Conservation (phyloP, 2,888 invertebrate species). For the Tipula confusa region DNA sequence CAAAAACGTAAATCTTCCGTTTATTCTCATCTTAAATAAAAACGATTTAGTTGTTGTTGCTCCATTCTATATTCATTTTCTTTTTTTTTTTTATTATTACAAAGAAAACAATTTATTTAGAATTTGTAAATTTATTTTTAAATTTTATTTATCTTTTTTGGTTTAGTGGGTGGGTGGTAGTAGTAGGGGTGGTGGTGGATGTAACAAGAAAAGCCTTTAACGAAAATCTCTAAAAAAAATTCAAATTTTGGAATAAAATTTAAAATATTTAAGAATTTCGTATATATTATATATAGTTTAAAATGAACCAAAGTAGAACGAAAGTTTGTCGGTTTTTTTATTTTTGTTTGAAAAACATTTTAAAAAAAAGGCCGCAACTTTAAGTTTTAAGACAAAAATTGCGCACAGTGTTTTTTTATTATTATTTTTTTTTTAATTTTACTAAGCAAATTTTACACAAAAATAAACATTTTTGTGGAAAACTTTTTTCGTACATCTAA, state of each 20-base stretch:
- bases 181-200: too few species aligned
- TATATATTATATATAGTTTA: neutral
- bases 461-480: too few species aligned
- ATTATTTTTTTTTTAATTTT: too few species aligned
- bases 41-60: neutral
- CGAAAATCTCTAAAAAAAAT: neutral
- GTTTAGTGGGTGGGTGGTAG: too few species aligned
- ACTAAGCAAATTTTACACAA: too few species aligned
- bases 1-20: neutral
- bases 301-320: neutral
- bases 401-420: too few species aligned
- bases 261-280: neutral
- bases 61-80: neutral
- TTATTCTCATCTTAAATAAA: neutral
- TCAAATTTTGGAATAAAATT: neutral
- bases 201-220: neutral
- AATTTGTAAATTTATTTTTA: neutral
- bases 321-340: neutral
- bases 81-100: neutral
- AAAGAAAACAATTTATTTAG: slow-evolving; percentile 20
- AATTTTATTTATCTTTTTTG: neutral
- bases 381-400: neutral
- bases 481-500: too few species aligned
- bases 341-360: neutral
- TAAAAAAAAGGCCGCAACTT: neutral